Evolutionary conservation across 2,797 vertebrate genomes (phyloP), one percentile per base, ranked within the genome.

Genomic region (Pseudopleuronectes americanus): DNA sequence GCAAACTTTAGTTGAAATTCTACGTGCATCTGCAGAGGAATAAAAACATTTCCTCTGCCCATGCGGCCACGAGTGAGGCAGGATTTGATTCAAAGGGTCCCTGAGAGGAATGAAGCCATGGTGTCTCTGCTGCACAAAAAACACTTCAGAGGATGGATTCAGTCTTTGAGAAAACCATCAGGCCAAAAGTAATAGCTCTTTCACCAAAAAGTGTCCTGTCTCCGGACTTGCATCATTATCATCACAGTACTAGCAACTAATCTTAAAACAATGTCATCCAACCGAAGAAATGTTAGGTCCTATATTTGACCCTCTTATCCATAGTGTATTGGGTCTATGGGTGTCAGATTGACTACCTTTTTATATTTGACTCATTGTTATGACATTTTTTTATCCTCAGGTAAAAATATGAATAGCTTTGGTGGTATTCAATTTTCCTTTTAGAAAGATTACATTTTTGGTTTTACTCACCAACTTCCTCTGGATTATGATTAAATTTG

Each of bases 21-120:
- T 59, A 52, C 7, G 43, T 72, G 60, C 47, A 76, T 74, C 36
- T 58, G 58, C 3, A 8, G 58, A 51, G 57, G 56, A 68, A 84
- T 79, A 31, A 73, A 77, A 77, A 72, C 69, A 69, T 64, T 68
- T 72, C 64, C 38, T 54, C 13, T 45, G 45, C 48, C 62, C 57
- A 57, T 56, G 28, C 28, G 66, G 52, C 62, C 24, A n/a, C 33
- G 51, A 66, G 62, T 74, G 62, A 68, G 68, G 68, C 49, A 9
- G 48, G 61, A 19, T 69, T 74, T 77, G 62, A 63, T 71, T 83
- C 74, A 67, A 55, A 78, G 57, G 31, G 58, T 71, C 23, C 54
- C 68, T 26, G 43, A 22, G 68, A 81, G 62, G 60, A 57, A 49
- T 19, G 17, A 12, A 74, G 61, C 38, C 47, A 52, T 66, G 12